Conservation (phyloP, 2,113 vertebrate genomes). For the Oriolus oriolus region DNA sequence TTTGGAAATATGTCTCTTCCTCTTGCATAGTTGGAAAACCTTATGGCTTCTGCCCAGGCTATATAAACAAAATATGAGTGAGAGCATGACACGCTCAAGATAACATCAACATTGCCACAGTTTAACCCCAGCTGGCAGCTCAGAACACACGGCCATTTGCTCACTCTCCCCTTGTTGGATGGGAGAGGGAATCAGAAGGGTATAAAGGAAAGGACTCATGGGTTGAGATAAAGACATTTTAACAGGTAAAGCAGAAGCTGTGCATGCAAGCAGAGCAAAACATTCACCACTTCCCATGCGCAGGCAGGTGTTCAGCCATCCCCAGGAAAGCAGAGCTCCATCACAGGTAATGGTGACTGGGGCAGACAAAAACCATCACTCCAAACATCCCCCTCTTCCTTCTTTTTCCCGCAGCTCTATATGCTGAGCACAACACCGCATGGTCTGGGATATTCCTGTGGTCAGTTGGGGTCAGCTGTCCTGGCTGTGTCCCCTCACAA, state of each 20-base stretch:
- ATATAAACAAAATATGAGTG: neutral
- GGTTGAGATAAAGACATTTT: neutral
- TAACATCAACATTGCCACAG: neutral
- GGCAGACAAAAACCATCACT: neutral
- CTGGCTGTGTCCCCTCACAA: neutral
- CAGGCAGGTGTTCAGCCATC: neutral
- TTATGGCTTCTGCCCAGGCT: neutral
- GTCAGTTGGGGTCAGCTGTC: neutral
- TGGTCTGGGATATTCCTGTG: neutral
- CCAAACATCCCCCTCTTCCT: neutral
- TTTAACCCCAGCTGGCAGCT: neutral
- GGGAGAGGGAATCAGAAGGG: neutral
- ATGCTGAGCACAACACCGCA: neutral
- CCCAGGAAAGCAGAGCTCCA: neutral
- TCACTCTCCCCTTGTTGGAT: neutral
- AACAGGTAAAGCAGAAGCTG: neutral
- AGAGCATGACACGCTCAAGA: neutral
- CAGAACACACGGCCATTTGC: neutral
- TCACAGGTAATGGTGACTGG: neutral
- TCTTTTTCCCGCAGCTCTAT: rapidly evolving
- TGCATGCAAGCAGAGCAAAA: neutral
- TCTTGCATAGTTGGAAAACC: neutral
- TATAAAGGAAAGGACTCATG: neutral
- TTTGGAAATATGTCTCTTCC: neutral
- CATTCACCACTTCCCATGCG: neutral